Conservation (phyloP, 2,888 invertebrate species). For the Pyrocoelia pectoralis region DNA sequence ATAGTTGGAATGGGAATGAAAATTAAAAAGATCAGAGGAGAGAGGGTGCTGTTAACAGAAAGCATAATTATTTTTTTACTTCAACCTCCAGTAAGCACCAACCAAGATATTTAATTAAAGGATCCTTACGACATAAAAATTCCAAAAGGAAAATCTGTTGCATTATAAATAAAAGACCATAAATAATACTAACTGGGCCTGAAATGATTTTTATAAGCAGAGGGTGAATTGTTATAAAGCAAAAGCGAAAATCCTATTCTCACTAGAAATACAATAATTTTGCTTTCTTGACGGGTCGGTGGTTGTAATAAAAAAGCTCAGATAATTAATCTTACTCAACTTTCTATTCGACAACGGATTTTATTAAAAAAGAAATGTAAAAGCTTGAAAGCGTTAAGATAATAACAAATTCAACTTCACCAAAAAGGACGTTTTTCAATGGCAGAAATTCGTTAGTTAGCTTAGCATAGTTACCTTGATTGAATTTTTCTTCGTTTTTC, state of each 20-base stretch:
- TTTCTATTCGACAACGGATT: slow-evolving; percentile 20
- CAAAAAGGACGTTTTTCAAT: neutral
- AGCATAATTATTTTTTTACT: too few species aligned
- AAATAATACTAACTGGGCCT: neutral
- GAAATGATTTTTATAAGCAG: slow-evolving; percentile 6
- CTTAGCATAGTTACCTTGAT: neutral
- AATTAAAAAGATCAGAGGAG: too few species aligned
- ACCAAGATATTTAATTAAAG: too few species aligned
- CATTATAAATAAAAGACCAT: neutral
- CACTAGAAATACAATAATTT: slow-evolving; percentile 19
- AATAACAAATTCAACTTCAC: neutral
- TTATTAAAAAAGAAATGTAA: slow-evolving; percentile 22
- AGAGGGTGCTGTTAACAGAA: too few species aligned
- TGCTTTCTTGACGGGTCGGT: slow-evolving; percentile 11
- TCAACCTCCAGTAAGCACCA: too few species aligned
- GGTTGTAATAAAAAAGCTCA: slow-evolving; percentile 18
- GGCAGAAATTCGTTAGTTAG: neutral
- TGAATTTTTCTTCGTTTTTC: too few species aligned
- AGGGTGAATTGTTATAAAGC: neutral
- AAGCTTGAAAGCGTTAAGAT: slow-evolving; percentile 14
- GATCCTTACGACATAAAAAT: too few species aligned
- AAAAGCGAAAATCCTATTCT: slow-evolving; percentile 8
- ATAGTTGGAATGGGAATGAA: too few species aligned
- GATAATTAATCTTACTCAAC: slow-evolving; percentile 23
- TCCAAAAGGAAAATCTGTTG: neutral